Percentiles rank a stretch among this genome's conserved stretches.
Conservation (phyloP, 2,797 vertebrate genomes). For the Pangasius larnaudii region DNA sequence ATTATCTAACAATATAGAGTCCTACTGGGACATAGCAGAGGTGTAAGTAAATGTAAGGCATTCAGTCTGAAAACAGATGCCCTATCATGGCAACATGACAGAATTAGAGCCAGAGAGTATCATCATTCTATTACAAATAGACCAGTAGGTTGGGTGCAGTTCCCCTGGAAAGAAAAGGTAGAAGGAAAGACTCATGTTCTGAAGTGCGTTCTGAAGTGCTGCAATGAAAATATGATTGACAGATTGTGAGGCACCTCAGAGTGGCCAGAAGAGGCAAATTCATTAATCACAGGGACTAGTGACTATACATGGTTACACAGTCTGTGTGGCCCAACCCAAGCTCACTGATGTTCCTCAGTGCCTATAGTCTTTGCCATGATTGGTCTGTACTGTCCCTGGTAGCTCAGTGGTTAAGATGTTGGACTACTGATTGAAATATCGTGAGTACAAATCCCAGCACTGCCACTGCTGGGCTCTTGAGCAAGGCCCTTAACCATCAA, state of each 20-base stretch:
- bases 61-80: background rate
- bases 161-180: background rate
- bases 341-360: background rate
- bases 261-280: background rate
- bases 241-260: background rate
- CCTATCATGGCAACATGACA: background rate
- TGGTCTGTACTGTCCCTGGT: background rate
- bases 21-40: background rate
- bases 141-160: background rate
- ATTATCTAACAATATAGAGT: background rate
- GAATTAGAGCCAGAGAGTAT: conserved; percentile 4
- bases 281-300: background rate
- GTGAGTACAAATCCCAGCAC: background rate
- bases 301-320: background rate
- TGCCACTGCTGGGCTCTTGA: background rate
- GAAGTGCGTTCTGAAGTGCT: background rate
- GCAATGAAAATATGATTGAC: background rate
- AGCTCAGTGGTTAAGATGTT: background rate
- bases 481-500: background rate
- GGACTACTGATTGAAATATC: background rate
- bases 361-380: background rate
- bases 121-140: background rate
- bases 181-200: no score
- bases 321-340: background rate
- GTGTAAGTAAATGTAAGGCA: background rate